Evolutionary conservation across 2,113 vertebrate genomes (phyloP).

Genomic region (Paralichthys olivaceus): DNA sequence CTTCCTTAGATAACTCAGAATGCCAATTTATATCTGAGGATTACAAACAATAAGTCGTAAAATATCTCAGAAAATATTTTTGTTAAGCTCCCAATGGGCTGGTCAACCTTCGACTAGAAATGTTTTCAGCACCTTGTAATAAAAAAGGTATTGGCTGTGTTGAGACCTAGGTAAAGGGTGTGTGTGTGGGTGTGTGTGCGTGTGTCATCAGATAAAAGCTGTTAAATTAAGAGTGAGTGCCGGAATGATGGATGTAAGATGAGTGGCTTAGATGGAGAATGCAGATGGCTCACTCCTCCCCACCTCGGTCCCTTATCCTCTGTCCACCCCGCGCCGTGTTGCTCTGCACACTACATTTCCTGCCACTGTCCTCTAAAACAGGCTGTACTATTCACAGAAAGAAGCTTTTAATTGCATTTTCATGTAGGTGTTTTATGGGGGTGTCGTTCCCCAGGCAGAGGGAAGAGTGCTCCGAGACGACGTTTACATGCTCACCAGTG

Average conservation of each 20-base stretch:
- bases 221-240: slow-evolving; percentile 70
- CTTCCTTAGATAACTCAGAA: slow-evolving; percentile 11
- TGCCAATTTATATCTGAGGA: slow-evolving; percentile 19
- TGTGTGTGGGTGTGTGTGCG: neutral
- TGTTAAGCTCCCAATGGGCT: neutral
- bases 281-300: slow-evolving; percentile 43
- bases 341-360: slow-evolving; percentile 61
- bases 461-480: slow-evolving; percentile 78
- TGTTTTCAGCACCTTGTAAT: neutral
- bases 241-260: slow-evolving; percentile 63
- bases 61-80: neutral
- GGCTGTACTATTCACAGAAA: slow-evolving; percentile 70
- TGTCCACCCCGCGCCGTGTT: slow-evolving; percentile 56
- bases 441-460: slow-evolving; percentile 75
- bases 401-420: slow-evolving; percentile 84
- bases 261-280: slow-evolving; percentile 58
- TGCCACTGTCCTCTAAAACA: slow-evolving; percentile 64
- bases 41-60: slow-evolving; percentile 12
- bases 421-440: slow-evolving; percentile 81
- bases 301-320: slow-evolving; percentile 31
- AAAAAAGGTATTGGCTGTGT: slow-evolving; percentile 23
- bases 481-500: slow-evolving; percentile 71
- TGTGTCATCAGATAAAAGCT: slow-evolving; percentile 41
- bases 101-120: neutral
- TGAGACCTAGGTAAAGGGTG: neutral